Evolutionary conservation across 1,140 invertebrate genomes (phyloP), one percentile per base, ranked within the genome.

Genomic region (Pachypeltis micranthus): DNA sequence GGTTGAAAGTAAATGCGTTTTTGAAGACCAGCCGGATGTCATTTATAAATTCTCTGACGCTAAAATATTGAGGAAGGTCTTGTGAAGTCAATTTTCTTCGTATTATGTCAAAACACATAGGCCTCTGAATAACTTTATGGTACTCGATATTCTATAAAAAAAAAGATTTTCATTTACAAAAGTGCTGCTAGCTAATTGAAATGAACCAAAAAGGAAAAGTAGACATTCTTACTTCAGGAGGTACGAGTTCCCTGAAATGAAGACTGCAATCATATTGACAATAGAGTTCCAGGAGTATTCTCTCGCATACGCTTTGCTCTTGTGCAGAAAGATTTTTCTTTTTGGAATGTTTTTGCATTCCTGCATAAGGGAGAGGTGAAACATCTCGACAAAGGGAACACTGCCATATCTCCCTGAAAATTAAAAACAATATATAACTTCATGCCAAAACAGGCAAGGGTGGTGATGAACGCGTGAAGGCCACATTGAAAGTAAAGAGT

Each of bases 391-490:
- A 94, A 58, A 94, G 76, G 69, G 91, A 81, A 75, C 91, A 96
- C 70, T 90, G 88, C 91, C 91, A 96, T 21, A 86, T 86, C 73
- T 92, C 90, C 64, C 85, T 86, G 74, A 91, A 89, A 68, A 86
- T 90, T n/a, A n/a, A n/a, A n/a, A n/a, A n/a, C n/a, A n/a, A n/a
- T n/a, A n/a, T n/a, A n/a, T n/a, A n/a, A n/a, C n/a, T n/a, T n/a
- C n/a, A n/a, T n/a, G n/a, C n/a, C n/a, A n/a, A n/a, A n/a, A n/a
- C n/a, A n/a, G n/a, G n/a, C n/a, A n/a, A n/a, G n/a, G n/a, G n/a
- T n/a, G n/a, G n/a, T n/a, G n/a, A n/a, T n/a, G n/a, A n/a, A n/a
- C n/a, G n/a, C n/a, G n/a, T n/a, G n/a, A n/a, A n/a, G n/a, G n/a
- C n/a, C n/a, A n/a, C n/a, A n/a, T n/a, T n/a, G n/a, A n/a, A n/a